Evolutionary conservation across 2,888 invertebrate species (phyloP), one percentile per base, ranked within the genome.

Genomic region (Zonitis immaculata): DNA sequence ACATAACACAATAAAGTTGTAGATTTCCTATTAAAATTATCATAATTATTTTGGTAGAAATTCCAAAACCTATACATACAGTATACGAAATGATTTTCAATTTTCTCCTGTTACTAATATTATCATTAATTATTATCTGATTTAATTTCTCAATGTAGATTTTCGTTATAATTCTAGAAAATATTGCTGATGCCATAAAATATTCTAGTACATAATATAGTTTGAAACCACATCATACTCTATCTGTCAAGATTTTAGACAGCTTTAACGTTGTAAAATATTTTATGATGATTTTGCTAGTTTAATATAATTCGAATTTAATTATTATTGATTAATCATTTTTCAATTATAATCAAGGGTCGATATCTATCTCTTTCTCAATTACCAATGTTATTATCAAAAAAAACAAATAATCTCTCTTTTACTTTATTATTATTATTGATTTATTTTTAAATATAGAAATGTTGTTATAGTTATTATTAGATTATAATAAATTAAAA

Each of bases 271-370:
- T 64, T 64, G 57, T 18, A 30, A n/a, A n/a, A n/a, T 62, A 61
- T 62, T 64, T 60, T 62, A 61, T 64, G 63, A 61, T 64, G 63
- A 64, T 61, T 63, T 64, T 62, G 61, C 61, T 58, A 58, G 58
- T 61, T 61, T 60, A 63, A 63, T 63, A 61, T n/a, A n/a, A 62
- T 56, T 44, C 53, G 8, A 35, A 9, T 32, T 32, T 32, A 18
- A 35, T 35, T 32, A 32, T 14, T 32, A 32, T 32, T 14, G 32
- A 32, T 32, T 32, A 25, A 25, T 25, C 4, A 25, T 25, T 25
- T 25, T 6, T 25, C 25, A 6, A 6, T 25, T 25, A 25, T 4
- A 32, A 14, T 32, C 32, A 7, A 16, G 56, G 52, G 52, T 52
- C 52, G 52, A 47, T 52, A 56, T 42, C 56, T 56, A 56, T 56